Evolutionary conservation across 2,888 invertebrate genomes (phyloP), one percentile per base, ranked within the genome.

Genomic region (Zootermopsis nevadensis): DNA sequence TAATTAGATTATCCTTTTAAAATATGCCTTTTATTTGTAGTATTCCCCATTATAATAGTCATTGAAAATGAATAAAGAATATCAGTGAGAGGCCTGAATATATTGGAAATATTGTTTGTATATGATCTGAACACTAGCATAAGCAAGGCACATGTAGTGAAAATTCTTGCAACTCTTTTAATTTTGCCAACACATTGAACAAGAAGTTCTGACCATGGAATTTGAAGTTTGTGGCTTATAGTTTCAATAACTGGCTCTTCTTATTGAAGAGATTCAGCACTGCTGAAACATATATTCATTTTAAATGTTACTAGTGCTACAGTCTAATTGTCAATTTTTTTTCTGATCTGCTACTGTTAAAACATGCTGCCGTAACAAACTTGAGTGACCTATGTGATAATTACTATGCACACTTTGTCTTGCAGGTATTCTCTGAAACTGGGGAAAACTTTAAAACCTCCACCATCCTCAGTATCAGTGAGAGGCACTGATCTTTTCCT

Each of bases 381-480:
- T 3, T 19, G 19, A 48, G 48, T 48, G 48, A 38, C 38, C 38
- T 38, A 10, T 38, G 10, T 48, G 19, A 19, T 48, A 48, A 48
- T 48, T 22, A 33, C 10, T 48, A 19, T 76, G 33, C 55, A 35
- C 2, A 74, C 31, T 82, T 82, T 82, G 55, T 42, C 38, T 81
- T 81, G 27, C 82, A 82, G 82, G 55, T 82, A 27, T 53, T 48
- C 38, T n/a, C 72, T 35, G 81, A 74, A 72, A 53, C 31, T 74
- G 27, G 42, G 33, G n/a, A 72, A 53, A 74, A 7, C 42, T 31
- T 74, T 38, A 76, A 82, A 82, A 76, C 53, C 22, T n/a, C 76
- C 82, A 38, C 35, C 82, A 53, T 82, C 74, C 7, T 60, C 53
- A 60, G 35, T 69, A 74, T 55, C 74, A 72, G 22, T 69, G 38